Base-by-base conservation (phyloP, 2,797 vertebrate genomes). In the Acrocephalus scirpaceus region DNA sequence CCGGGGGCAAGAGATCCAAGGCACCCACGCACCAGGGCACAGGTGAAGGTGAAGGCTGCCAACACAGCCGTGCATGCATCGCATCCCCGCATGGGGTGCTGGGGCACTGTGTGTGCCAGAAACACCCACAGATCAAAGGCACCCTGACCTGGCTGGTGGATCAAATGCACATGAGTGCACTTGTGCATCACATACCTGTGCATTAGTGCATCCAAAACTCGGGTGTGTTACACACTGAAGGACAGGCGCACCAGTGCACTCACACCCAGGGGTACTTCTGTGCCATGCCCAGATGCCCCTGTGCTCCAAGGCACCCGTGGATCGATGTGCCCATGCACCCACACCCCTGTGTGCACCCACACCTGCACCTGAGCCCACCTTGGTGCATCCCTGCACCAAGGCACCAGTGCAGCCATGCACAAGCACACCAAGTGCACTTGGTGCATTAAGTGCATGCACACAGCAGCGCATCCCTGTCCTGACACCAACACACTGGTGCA, bases 51-150 rank as follows among this genome's bases (percentile, higher is more conserved):
- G n/a, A 29, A 8, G 9, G 0, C 1, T 1, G 22, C 19, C 8
- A 16, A 7, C 0, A 4, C 34, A 17, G 5, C 9, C 0, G 0
- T 10, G 27, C 38, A 8, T 10, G 9, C 74, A 42, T 25, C 1
- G 3, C 29, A 23, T 23, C 11, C 32, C 16, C 9, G 26, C 3
- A 0, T 10, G 38, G 2, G 15, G 1, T 4, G 1, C 8, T 4
- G 38, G 18, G 27, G 16, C 22, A 2, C 22, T 5, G 20, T 3
- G 53, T 15, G 10, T 34, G 18, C 7, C 53, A 21, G 16, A 30
- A 19, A 6, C 32, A 4, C n/a, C 42, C 62, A 5, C 48, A 8
- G 14, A 6, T 2, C 32, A 15, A n/a, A 34, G 13, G 34, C 29
- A 8, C 29, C 34, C 1, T 10, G 42, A 13, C 34, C 57, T 5